A percentile compares a stretch with the other conserved stretches of the same genome.
Evolutionary conservation across 2,113 vertebrate genomes (phyloP).

Genomic region (Orthochromis malagaraziensis): DNA sequence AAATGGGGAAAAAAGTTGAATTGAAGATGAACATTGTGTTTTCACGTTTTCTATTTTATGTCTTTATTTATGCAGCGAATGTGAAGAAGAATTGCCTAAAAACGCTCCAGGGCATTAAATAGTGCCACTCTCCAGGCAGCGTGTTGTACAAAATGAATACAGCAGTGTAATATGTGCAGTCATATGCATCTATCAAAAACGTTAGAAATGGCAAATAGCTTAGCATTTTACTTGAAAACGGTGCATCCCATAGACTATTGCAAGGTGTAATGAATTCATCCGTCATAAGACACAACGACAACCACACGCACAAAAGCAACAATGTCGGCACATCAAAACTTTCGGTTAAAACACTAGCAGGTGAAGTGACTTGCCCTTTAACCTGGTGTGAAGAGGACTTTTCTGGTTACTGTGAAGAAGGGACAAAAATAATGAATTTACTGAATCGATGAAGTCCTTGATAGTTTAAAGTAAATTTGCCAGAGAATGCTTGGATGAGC

Average conservation of each 20-base stretch:
- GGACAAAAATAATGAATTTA: background rate
- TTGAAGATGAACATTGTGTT: background rate
- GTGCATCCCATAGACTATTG: background rate
- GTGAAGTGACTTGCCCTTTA: background rate
- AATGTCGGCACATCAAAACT: background rate
- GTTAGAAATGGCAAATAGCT: background rate
- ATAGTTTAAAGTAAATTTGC: background rate
- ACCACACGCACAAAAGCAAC: background rate
- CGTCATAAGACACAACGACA: background rate
- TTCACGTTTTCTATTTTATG: background rate
- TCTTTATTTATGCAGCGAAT: background rate
- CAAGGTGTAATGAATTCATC: background rate
- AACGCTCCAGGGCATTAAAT: background rate
- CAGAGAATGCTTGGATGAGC: background rate
- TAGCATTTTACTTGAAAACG: background rate
- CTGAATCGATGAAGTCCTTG: background rate
- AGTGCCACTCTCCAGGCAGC: background rate
- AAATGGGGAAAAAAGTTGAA: background rate
- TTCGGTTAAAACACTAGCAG: background rate
- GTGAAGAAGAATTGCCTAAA: background rate
- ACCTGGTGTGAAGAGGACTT: background rate
- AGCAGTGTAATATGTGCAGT: background rate
- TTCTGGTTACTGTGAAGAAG: background rate
- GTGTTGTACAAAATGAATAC: background rate
- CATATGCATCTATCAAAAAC: background rate